Evolutionary conservation across 1,140 invertebrate species (phyloP).

Genomic region (Megalopta genalis): DNA sequence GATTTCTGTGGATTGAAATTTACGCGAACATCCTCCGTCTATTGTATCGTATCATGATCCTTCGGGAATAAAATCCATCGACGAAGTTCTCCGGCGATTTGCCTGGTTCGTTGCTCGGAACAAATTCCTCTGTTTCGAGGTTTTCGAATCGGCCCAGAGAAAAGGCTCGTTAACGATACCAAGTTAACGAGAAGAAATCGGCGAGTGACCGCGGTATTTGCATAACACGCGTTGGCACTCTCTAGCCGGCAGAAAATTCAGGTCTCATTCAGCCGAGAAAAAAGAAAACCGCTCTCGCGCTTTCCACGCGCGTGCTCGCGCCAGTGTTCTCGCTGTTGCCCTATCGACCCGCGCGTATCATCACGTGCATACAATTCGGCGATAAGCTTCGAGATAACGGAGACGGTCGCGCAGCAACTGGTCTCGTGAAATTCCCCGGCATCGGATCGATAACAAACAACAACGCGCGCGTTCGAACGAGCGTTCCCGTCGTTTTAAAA

Average conservation of each 20-base stretch:
- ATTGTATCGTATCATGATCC: too few relatives aligned
- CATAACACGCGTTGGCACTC: slow-evolving; percentile 33
- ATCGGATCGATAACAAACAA: too few relatives aligned
- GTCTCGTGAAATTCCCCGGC: too few relatives aligned
- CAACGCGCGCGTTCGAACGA: too few relatives aligned
- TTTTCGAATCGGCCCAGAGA: neutral
- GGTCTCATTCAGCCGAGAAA: neutral
- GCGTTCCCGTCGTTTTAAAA: too few relatives aligned
- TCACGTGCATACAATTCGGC: slow-evolving; percentile 13
- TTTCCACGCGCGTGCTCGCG: neutral
- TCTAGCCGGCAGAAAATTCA: slow-evolving; percentile 17
- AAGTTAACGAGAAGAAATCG: slow-evolving; percentile 32
- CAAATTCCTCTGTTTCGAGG: neutral
- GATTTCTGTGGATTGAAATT: too few relatives aligned
- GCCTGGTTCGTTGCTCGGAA: too few relatives aligned
- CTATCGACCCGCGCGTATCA: slow-evolving; percentile 1
- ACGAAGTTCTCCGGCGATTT: too few relatives aligned
- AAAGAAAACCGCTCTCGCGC: slow-evolving; percentile 3
- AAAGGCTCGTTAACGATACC: slow-evolving; percentile 1
- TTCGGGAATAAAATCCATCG: too few relatives aligned
- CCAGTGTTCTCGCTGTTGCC: neutral
- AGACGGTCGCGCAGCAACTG: too few relatives aligned
- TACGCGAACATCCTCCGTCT: too few relatives aligned
- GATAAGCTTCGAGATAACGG: neutral
- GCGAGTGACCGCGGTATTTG: slow-evolving; percentile 22